A percentile compares a stretch with the other conserved stretches of the same genome.
Conservation (phyloP, 2,113 vertebrate species). For the Perca schrenkii region DNA sequence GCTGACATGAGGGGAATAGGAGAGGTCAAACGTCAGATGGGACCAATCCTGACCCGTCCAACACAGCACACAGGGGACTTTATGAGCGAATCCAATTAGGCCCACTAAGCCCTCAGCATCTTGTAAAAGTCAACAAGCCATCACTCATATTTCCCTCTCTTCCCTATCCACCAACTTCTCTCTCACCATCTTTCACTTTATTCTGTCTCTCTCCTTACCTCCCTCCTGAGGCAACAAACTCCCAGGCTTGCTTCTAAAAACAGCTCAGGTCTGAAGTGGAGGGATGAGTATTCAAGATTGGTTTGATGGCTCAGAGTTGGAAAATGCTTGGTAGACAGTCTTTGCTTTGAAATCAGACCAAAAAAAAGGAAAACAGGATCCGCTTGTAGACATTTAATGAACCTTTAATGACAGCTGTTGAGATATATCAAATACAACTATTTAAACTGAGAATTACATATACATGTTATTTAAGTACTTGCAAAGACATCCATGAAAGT, state of each 20-base stretch:
- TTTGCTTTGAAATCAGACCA: neutral
- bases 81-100: conserved; percentile 59
- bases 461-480: neutral
- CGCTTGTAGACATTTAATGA: neutral
- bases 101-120: conserved; percentile 41
- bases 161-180: neutral
- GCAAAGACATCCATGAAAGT: neutral
- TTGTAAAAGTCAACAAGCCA: conserved; percentile 71
- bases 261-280: neutral
- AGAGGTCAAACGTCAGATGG: conserved; percentile 62
- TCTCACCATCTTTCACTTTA: conserved; percentile 9
- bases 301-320: conserved; percentile 1
- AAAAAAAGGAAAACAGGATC: neutral
- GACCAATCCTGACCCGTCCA: conserved; percentile 50
- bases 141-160: conserved; percentile 49
- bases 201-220: neutral
- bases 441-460: conserved; percentile 1
- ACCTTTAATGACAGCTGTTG: neutral
- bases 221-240: conserved; percentile 10
- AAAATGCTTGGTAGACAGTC: neutral
- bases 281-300: neutral
- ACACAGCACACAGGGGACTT: conserved; percentile 59
- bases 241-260: conserved; percentile 14
- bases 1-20: conserved; percentile 40
- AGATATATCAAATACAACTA: neutral